These are phyloP conservation scores for Anoplophora glabripennis DNA, from an alignment of 1,140 invertebrate genomes.

Conservation along the genomic window DNA sequence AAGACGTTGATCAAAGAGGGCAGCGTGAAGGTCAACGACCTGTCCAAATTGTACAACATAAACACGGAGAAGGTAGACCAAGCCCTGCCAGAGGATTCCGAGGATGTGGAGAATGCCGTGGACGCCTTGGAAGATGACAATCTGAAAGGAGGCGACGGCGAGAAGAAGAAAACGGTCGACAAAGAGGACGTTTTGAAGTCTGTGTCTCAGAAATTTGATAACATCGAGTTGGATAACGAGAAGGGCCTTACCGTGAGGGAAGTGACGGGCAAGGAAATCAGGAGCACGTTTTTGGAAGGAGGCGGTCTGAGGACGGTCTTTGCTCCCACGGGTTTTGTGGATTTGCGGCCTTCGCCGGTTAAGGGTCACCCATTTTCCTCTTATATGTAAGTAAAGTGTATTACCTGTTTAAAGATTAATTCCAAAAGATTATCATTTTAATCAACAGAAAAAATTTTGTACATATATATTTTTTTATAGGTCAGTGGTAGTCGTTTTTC, in stretches of 20 bases:
- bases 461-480: constrained; percentile 20
- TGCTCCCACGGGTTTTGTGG: constrained; percentile 43
- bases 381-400: constrained; percentile 22
- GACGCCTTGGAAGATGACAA: constrained; percentile 52
- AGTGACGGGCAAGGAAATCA: constrained; percentile 24
- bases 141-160: constrained; percentile 7
- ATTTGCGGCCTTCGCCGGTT: constrained; percentile 27
- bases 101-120: constrained; percentile 55
- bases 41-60: constrained; percentile 42
- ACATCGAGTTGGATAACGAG: constrained; percentile 42
- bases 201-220: constrained; percentile 35
- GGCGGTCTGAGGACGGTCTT: constrained; percentile 32
- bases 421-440: not conserved
- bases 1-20: constrained; percentile 34
- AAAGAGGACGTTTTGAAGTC: constrained; percentile 28
- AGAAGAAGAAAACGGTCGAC: constrained; percentile 2
- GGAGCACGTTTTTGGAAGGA: constrained; percentile 15
- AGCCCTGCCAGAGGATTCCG: constrained; percentile 34
- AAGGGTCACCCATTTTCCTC: constrained; percentile 4
- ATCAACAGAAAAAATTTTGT: not conserved
- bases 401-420: not conserved
- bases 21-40: constrained; percentile 24
- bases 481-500: constrained; percentile 14
- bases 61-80: constrained; percentile 39
- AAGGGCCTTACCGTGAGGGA: constrained; percentile 39